phyloP scores from a whole-genome alignment of 2,888 invertebrate genomes.

The Eupithecia exiguata region DNA sequence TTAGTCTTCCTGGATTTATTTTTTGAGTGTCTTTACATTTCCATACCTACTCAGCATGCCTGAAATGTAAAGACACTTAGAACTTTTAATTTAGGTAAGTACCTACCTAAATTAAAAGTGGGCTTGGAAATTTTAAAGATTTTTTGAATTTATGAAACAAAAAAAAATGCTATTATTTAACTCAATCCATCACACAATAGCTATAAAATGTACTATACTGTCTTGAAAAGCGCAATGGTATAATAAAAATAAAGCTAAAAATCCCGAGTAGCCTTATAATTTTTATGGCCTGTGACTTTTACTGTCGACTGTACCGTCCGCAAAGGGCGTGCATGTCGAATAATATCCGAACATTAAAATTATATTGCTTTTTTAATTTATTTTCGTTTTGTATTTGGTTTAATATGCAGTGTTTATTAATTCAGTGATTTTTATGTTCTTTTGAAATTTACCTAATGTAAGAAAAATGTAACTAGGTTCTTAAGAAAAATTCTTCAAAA shows the following conservation, averaged over 20 bases:
- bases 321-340: slow-evolving; percentile 51
- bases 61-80: too few species aligned
- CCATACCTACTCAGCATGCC: too few species aligned
- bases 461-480: background rate
- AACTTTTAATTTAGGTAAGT: too few species aligned
- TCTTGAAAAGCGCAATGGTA: slow-evolving; percentile 9
- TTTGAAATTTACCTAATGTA: too few species aligned
- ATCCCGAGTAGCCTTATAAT: slow-evolving; percentile 8
- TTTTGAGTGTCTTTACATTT: too few species aligned
- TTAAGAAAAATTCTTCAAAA: background rate
- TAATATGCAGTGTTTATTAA: slow-evolving; percentile 1
- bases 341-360: slow-evolving; percentile 42
- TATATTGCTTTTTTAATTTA: slow-evolving; percentile 22
- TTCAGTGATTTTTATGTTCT: slow-evolving; percentile 4
- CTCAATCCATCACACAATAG: background rate
- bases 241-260: slow-evolving; percentile 10
- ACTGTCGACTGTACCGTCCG: slow-evolving; percentile 49
- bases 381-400: slow-evolving; percentile 18
- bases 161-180: background rate
- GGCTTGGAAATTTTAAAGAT: too few species aligned
- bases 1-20: too few species aligned
- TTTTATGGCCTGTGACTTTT: slow-evolving; percentile 39
- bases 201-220: background rate
- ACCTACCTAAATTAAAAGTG: too few species aligned
- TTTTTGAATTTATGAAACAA: too few species aligned